A percentile compares a stretch with the other conserved stretches of the same genome.
Conservation (phyloP, 1,140 invertebrate genomes). For the Drosophila lini region DNA sequence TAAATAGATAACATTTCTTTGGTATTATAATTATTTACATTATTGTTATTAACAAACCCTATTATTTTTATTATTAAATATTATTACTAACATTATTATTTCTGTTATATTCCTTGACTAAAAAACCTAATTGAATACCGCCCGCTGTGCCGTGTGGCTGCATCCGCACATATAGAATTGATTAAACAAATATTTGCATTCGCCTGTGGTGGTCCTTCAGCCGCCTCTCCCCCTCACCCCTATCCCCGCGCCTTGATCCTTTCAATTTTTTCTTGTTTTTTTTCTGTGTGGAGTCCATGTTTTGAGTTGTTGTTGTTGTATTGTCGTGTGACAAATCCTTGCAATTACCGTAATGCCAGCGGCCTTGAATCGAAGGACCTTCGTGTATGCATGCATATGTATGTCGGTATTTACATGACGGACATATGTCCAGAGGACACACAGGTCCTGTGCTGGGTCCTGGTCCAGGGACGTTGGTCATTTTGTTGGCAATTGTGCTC, state of each 20-base stretch:
- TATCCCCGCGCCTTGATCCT: background rate
- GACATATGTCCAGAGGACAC: conserved; percentile 20
- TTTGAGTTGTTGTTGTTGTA: conserved; percentile 20
- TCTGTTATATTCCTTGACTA: background rate
- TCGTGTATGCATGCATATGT: conserved; percentile 20
- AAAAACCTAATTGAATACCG: background rate
- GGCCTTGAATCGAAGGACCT: conserved; percentile 57
- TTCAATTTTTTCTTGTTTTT: conserved; percentile 17
- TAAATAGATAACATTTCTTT: too few species aligned
- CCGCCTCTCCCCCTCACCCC: too few species aligned
- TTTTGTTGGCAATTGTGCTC: conserved; percentile 25
- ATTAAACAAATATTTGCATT: conserved; percentile 78
- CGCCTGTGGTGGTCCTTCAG: conserved; percentile 38
- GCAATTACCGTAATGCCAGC: conserved; percentile 76
- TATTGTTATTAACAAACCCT: too few species aligned
- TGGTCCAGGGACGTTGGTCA: conserved; percentile 11
- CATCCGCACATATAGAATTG: conserved; percentile 53
- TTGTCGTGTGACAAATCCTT: conserved; percentile 61
- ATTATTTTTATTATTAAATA: background rate
- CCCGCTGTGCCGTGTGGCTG: conserved; percentile 10
- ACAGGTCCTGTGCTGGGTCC: background rate
- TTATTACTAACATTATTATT: too few species aligned
- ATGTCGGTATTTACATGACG: conserved; percentile 33
- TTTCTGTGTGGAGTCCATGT: conserved; percentile 3
- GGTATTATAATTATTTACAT: too few species aligned